A percentile compares a stretch with the other conserved stretches of the same genome.
These are phyloP conservation scores for Dendronephthya gigantea DNA, from an alignment of 64 coral and sea anemone species.

Conservation along the genomic window DNA sequence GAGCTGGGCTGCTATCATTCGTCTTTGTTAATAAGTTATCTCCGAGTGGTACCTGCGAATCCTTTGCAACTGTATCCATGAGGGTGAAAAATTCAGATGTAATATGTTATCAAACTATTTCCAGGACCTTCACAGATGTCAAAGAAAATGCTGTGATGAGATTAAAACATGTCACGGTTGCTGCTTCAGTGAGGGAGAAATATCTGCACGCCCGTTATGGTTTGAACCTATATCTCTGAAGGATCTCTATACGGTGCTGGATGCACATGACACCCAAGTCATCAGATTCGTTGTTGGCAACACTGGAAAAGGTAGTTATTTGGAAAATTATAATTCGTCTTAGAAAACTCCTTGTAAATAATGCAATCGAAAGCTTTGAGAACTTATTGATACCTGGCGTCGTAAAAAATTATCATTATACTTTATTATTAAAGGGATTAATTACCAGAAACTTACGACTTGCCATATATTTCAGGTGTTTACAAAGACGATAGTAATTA, in stretches of 20 bases:
- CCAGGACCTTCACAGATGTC: not conserved
- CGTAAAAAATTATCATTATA: too few relatives aligned
- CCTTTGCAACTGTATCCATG: too few relatives aligned
- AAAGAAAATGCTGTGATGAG: not conserved
- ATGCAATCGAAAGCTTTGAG: too few relatives aligned
- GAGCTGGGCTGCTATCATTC: too few relatives aligned
- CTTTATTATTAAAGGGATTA: too few relatives aligned
- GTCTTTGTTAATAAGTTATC: too few relatives aligned
- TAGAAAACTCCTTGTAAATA: too few relatives aligned
- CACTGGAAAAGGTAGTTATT: constrained; percentile 75
- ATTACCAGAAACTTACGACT: too few relatives aligned
- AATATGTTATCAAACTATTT: not conserved
- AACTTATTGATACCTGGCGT: too few relatives aligned
- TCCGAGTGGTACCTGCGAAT: too few relatives aligned
- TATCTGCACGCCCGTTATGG: constrained; percentile 34
- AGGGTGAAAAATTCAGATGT: not conserved
- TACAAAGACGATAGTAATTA: constrained; percentile 48
- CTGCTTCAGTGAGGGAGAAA: not conserved
- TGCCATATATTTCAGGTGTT: constrained; percentile 35
- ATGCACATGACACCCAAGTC: not conserved
- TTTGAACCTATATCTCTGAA: constrained; percentile 41
- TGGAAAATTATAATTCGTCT: not conserved
- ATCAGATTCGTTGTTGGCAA: constrained; percentile 41
- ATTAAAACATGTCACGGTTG: not conserved
- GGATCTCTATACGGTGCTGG: constrained; percentile 42